Evolutionary conservation across 2,113 vertebrate genomes (phyloP).

Genomic region (Myotis davidii): DNA sequence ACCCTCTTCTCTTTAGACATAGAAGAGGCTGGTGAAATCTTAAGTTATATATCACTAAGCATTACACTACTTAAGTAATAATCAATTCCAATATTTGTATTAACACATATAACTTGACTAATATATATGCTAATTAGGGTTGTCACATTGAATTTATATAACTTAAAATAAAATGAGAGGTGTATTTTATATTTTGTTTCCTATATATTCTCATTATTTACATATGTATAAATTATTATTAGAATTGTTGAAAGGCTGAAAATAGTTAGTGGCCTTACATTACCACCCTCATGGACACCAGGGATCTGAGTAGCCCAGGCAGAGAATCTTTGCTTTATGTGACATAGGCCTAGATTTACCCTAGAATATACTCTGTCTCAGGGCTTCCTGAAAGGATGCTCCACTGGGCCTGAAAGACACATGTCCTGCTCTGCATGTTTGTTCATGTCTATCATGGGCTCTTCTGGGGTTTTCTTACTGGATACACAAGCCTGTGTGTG

Average conservation of each 20-base stretch:
- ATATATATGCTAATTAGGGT: background rate
- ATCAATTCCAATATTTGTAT: background rate
- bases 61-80: background rate
- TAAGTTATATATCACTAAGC: background rate
- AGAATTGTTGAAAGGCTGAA: background rate
- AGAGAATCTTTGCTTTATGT: background rate
- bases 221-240: background rate
- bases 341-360: too few relatives aligned
- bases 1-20: background rate
- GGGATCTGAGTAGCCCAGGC: background rate
- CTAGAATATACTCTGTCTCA: background rate
- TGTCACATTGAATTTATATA: background rate
- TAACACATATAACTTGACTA: background rate
- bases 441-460: background rate
- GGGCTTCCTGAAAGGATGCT: background rate
- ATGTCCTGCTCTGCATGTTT: background rate
- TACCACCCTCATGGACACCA: background rate
- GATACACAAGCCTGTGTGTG: background rate
- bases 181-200: slow-evolving; percentile 1
- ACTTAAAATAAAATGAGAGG: background rate
- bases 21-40: background rate
- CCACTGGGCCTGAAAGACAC: background rate
- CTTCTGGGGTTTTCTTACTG: background rate
- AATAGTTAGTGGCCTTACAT: background rate
- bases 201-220: background rate